Evolutionary conservation across 2,888 invertebrate species (phyloP).

Genomic region (Metopia argyrocephala): DNA sequence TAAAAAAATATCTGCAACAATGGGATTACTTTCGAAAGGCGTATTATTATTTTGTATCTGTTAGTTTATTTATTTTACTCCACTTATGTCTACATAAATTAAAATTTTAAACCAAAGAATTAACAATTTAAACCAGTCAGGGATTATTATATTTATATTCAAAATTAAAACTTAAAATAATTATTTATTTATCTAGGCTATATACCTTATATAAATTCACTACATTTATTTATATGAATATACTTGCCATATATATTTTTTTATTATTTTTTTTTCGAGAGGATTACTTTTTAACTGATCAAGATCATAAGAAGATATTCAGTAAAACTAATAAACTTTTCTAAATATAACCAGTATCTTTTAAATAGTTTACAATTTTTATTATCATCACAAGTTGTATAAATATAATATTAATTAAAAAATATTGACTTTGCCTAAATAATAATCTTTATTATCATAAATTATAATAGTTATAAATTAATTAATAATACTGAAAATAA

Average conservation of each 20-base stretch:
- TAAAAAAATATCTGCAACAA: neutral
- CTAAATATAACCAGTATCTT: slow-evolving; percentile 1
- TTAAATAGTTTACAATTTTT: neutral
- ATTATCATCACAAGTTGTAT: slow-evolving; percentile 28
- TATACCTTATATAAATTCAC: neutral
- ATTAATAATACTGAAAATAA: slow-evolving; percentile 12
- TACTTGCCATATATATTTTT: slow-evolving; percentile 43
- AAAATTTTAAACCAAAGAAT: slow-evolving; percentile 57
- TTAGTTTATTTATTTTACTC: neutral
- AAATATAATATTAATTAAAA: neutral
- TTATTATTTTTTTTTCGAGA: neutral
- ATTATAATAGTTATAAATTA: slow-evolving; percentile 16
- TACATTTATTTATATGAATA: slow-evolving; percentile 4
- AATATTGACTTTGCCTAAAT: slow-evolving; percentile 13
- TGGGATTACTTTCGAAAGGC: neutral
- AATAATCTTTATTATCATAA: neutral
- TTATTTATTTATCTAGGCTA: slow-evolving; percentile 22
- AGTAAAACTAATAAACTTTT: neutral
- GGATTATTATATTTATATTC: slow-evolving; percentile 43
- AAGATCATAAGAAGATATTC: neutral
- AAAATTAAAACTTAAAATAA: slow-evolving; percentile 22
- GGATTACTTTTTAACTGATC: neutral
- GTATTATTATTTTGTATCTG: neutral
- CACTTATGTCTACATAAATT: neutral
- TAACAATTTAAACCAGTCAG: slow-evolving; percentile 41